phyloP scores from a whole-genome alignment of 2,888 invertebrate genomes.

The Brachyptera putata region DNA sequence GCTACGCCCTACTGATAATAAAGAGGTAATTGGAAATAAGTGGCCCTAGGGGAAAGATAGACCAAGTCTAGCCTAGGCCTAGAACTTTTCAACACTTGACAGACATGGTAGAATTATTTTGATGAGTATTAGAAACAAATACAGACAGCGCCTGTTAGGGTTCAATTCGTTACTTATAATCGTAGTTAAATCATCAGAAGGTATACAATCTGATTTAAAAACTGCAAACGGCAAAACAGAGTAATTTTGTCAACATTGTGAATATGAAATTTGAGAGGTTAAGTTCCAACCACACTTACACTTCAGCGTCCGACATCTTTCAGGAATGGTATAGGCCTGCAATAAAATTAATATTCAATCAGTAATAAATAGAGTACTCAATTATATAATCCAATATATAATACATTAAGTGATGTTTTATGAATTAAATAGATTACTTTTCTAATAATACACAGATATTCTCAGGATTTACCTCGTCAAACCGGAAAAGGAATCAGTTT shows the following conservation, averaged over 20 bases:
- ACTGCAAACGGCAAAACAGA: too few relatives aligned
- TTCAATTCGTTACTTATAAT: too few relatives aligned
- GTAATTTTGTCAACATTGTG: too few relatives aligned
- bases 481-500: not conserved
- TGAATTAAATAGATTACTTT: not conserved
- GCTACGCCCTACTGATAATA: not conserved
- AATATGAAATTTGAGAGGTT: too few relatives aligned
- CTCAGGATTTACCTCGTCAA: not conserved
- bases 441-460: not conserved
- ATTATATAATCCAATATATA: not conserved
- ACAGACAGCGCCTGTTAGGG: too few relatives aligned
- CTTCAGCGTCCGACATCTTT: conserved; percentile 22
- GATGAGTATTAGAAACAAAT: too few relatives aligned
- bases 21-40: not conserved
- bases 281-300: conserved; percentile 14
- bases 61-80: too few relatives aligned
- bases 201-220: too few relatives aligned
- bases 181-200: too few relatives aligned
- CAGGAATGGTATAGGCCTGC: not conserved
- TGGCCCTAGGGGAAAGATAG: too few relatives aligned
- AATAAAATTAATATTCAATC: not conserved
- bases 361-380: not conserved
- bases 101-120: too few relatives aligned
- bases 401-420: not conserved
- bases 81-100: too few relatives aligned